Evolutionary conservation across 2,888 invertebrate genomes (phyloP), one percentile per base, ranked within the genome.

Genomic region (Timandra comae): DNA sequence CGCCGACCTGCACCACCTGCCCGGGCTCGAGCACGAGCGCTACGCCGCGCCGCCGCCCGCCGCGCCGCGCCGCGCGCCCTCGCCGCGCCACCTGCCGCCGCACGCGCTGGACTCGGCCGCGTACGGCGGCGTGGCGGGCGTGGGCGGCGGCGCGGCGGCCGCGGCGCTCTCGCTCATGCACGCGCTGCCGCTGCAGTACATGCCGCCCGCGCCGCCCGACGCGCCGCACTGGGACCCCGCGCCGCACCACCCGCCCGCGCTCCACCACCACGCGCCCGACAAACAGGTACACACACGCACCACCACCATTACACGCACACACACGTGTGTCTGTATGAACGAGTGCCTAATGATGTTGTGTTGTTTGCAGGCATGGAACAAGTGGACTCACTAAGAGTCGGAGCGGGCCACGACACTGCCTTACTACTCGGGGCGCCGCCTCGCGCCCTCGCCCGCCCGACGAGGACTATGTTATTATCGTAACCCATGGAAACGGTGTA

Each of bases 401-500:
- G 55, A 49, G 53, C 52, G 48, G 47, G 49, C 54, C 53, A 49
- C 53, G 51, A 51, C 49, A 46, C 60, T 58, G 64, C 63, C 63
- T 61, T 60, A 61, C 50, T 34, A 37, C 47, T 38, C 33, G 35
- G 47, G 43, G 43, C 47, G 47, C 56, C 49, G 49, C 53, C 52
- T n/a, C n/a, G 50, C 42, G 48, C 47, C 44, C 49, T 52, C 58
- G 55, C 58, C 63, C 65, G 57, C 59, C 63, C 67, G 58, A 63
- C 67, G 65, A 65, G 73, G 70, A 67, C 67, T 38, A 38, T 71
- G 74, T 71, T 71, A 73, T 70, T 72, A 73, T 67, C 76, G 74
- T 76, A 78, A 79, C 76, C 77, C 75, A 69, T 69, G 79, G 74
- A 74, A 72, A 71, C 80, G 84, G 84, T 85, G 82, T 85, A 85